A percentile compares a stretch with the other conserved stretches of the same genome.
Evolutionary conservation across 2,113 vertebrate species (phyloP).

Genomic region (Lynx canadensis): DNA sequence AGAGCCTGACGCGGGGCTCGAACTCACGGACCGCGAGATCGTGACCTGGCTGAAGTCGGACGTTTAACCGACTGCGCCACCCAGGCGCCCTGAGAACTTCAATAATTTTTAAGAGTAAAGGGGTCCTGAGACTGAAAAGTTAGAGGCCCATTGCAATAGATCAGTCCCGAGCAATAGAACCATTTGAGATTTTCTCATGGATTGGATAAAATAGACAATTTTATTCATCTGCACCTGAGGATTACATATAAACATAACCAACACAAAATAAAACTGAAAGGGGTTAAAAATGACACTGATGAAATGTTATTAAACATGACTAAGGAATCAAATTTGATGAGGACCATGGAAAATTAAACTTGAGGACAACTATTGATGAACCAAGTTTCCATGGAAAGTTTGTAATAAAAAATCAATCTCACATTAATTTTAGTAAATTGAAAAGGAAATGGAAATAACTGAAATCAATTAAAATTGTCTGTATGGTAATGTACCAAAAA

Average conservation of each 20-base stretch:
- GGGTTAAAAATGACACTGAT: neutral
- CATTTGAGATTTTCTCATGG: neutral
- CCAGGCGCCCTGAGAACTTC: neutral
- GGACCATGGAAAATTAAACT: neutral
- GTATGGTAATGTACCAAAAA: neutral
- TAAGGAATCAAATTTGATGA: neutral
- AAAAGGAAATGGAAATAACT: neutral
- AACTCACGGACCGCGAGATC: too few relatives aligned
- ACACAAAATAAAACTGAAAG: neutral
- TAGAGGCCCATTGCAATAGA: neutral
- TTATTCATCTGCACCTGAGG: neutral
- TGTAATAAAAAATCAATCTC: neutral
- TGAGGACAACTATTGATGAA: neutral
- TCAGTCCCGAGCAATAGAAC: neutral
- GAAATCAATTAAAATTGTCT: neutral
- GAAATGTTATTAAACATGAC: neutral
- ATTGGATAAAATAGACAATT: neutral
- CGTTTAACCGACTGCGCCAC: too few relatives aligned
- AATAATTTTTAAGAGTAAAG: neutral
- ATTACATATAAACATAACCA: neutral
- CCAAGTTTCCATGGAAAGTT: neutral
- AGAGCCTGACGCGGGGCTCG: too few relatives aligned
- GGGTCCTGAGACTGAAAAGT: neutral
- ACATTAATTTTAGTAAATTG: neutral
- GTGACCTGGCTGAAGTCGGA: too few relatives aligned